Evolutionary conservation across 2,888 invertebrate genomes (phyloP), one percentile per base, ranked within the genome.

Genomic region (Pristionchus fissidentatus): DNA sequence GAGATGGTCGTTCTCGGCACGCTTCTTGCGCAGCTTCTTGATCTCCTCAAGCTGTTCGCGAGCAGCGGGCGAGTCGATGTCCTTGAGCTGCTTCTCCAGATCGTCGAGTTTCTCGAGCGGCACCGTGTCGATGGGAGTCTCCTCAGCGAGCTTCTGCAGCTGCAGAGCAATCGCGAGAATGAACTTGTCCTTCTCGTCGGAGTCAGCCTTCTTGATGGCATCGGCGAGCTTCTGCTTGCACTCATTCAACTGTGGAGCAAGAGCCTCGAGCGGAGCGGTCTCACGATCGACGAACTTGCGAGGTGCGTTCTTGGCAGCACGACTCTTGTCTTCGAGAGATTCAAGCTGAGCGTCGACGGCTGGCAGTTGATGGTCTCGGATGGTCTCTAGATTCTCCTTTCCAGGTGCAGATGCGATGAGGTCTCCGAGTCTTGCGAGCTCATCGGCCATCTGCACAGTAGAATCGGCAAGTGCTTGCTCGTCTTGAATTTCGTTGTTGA

Each of bases 401-500:
- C 78, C 78, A 35, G 78, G 78, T 15, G 32, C 41, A 7, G 78
- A 78, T 19, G 26, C 52, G 78, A 78, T 78, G 49, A 78, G 41
- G 49, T 73, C 60, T 38, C 70, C 81, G 46, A 85, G 75, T 41
- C 81, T 62, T 5, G 82, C 86, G 66, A 86, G 81, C 81, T 88
- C 87, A 43, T 87, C 83, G 32, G 83, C 78, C 52, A 89, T 84
- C 79, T 87, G 87, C 46, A 85, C 84, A 43, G 85, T 83, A 13
- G 87, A 87, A n/a, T 89, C 87, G 70, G 79, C 83, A 52, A 88
- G 81, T 79, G 87, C 84, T 70, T 86, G 83, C 57, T 78, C 73
- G 22, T 73, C 73, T 22, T 38, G 22, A 29, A 73, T 43, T 32
- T 73, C 73, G 4, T 38, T 26, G 41, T 73, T 43, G 15, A 73